Evolutionary conservation across 2,113 vertebrate species (phyloP).

Genomic region (Meleagris gallopavo): DNA sequence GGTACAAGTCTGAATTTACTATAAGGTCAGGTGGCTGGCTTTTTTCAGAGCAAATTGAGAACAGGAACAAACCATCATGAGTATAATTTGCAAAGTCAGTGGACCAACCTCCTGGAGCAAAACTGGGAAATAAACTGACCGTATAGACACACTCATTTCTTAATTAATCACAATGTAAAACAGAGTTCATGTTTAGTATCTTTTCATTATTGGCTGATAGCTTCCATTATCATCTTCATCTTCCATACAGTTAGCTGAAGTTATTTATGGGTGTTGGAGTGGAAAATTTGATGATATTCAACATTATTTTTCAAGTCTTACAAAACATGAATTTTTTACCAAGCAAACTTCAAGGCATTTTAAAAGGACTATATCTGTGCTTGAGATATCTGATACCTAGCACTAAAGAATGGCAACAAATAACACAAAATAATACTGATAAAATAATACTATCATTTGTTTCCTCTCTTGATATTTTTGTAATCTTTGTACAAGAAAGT

Average conservation of each 20-base stretch:
- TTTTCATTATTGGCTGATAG: not conserved
- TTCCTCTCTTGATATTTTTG: not conserved
- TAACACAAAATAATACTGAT: not conserved
- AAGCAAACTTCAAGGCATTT: not conserved
- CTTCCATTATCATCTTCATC: not conserved
- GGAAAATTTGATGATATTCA: not conserved
- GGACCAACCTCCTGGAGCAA: not conserved
- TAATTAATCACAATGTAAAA: not conserved
- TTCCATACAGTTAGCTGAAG: not conserved
- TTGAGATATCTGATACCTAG: not conserved
- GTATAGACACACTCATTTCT: accelerated
- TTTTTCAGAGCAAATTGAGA: not conserved
- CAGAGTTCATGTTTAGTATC: not conserved
- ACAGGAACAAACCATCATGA: not conserved
- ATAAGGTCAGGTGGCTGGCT: not conserved
- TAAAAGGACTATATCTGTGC: not conserved
- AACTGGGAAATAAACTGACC: not conserved
- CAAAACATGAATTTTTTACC: not conserved
- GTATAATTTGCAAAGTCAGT: not conserved
- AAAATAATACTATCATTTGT: not conserved
- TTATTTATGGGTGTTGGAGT: not conserved
- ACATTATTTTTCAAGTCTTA: not conserved
- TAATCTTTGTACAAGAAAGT: not conserved
- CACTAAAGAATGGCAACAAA: not conserved
- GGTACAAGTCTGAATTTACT: not conserved